Conservation (phyloP, 1,140 invertebrate species). For the Drosophila obscura region DNA sequence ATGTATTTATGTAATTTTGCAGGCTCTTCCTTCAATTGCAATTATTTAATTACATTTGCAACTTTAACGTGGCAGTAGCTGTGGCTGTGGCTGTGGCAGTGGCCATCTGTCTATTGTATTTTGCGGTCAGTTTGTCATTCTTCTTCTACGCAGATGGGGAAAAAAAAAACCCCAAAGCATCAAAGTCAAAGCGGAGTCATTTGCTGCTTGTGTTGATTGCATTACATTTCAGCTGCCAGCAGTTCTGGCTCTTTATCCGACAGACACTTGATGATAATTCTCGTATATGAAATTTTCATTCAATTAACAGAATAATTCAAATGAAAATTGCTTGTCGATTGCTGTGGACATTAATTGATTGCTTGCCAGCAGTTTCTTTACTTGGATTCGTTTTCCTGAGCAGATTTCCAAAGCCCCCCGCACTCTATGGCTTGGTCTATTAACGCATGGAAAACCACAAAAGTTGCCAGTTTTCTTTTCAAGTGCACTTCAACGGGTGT, state of each 20-base stretch:
- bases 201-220: slow-evolving; percentile 41
- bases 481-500: slow-evolving; percentile 21
- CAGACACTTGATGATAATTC: slow-evolving; percentile 39
- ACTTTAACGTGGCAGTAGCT: slow-evolving; percentile 25
- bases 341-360: slow-evolving; percentile 47
- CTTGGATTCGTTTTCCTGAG: neutral
- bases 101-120: slow-evolving; percentile 44
- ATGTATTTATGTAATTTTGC: slow-evolving; percentile 68
- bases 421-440: neutral
- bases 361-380: slow-evolving; percentile 37
- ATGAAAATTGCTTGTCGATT: slow-evolving; percentile 38
- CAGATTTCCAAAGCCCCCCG: neutral
- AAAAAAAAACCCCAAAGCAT: slow-evolving; percentile 12
- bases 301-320: slow-evolving; percentile 32
- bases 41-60: slow-evolving; percentile 77
- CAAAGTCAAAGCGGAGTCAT: slow-evolving; percentile 26
- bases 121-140: slow-evolving; percentile 32
- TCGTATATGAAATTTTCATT: slow-evolving; percentile 25
- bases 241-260: neutral
- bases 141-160: neutral
- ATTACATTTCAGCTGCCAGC: slow-evolving; percentile 22
- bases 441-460: slow-evolving; percentile 14
- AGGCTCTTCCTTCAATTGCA: slow-evolving; percentile 45
- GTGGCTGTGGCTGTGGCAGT: too few species aligned
- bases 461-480: slow-evolving; percentile 15